These are phyloP conservation scores for Drosophila quadrilineata DNA, from an alignment of 1,140 invertebrate species.

Conservation along the genomic window DNA sequence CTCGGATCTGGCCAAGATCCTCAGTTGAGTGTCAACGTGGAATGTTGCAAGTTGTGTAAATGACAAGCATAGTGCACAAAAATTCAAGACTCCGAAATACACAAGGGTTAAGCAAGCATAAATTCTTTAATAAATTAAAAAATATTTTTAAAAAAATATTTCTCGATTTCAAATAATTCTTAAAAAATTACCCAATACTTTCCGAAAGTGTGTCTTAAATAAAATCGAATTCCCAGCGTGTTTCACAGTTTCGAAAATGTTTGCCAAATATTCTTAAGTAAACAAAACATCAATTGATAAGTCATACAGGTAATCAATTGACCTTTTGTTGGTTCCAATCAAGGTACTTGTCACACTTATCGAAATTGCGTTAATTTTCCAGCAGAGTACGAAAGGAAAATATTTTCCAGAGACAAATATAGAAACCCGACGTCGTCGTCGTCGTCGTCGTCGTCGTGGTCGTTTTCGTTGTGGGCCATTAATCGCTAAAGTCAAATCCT, in stretches of 20 bases:
- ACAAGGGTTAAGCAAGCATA: not conserved
- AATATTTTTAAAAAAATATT: not conserved
- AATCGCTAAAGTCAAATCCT: conserved; percentile 75
- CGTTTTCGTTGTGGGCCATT: conserved; percentile 46
- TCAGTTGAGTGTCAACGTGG: conserved; percentile 9
- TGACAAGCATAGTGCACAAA: not conserved
- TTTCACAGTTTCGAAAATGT: conserved; percentile 14
- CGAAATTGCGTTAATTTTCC: conserved; percentile 25
- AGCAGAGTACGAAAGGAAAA: conserved; percentile 21
- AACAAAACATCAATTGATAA: not conserved
- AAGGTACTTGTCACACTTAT: conserved; percentile 32
- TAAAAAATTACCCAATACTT: no score
- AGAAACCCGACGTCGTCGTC: no score
- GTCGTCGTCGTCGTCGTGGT: no score
- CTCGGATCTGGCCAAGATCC: not conserved
- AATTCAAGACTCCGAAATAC: not conserved
- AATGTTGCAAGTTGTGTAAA: conserved; percentile 18
- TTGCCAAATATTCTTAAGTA: no score
- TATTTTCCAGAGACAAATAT: no score
- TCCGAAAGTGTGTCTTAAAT: no score
- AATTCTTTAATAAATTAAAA: not conserved
- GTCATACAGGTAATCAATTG: conserved; percentile 14
- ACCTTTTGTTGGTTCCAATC: conserved; percentile 23
- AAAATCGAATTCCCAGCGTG: no score
- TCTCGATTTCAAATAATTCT: not conserved